Evolutionary conservation across 2,113 vertebrate genomes (phyloP), one percentile per base, ranked within the genome.

Genomic region (Neoarius graeffei): DNA sequence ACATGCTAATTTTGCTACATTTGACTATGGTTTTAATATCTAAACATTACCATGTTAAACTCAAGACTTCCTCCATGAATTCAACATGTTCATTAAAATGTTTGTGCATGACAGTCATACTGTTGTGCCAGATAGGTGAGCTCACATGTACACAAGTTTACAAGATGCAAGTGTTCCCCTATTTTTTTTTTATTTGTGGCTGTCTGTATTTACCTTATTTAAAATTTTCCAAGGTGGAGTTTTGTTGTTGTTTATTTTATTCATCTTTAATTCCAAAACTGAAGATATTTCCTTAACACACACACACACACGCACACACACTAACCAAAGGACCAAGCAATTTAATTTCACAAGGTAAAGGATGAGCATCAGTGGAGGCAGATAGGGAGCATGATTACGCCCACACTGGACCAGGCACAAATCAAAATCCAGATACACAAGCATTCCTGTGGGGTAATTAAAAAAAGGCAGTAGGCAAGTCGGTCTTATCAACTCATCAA

Each of bases 371-470:
- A 42, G 57, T 62, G 19, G 9, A 23, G 1, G 66, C 30, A 56
- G 83, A 74, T 54, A 86, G 11, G 25, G 19, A 23, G n/a, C 10
- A 9, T 20, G 14, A 48, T 35, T 57, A 81, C 56, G 0, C 69
- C 6, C 81, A 83, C 76, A 54, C 48, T 14, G 17, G 11, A 20
- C 30, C 30, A 23, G 0, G 56, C 59, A 62, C 96, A 96, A 96
- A 96, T 96, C 95, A 96, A 90, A 92, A 91, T 81, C 91, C 93
- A 93, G 94, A 67, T 94, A 95, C 95, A 96, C 95, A 96, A 95
- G 96, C 95, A 96, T 95, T 96, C 94, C 94, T 73, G 95, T 95
- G 94, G 95, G 94, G 96, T 97, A 97, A 97, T 96, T 97, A 97
- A 96, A 96, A 95, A 91, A 95, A 96, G 95, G 93, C 94, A 94